phyloP scores from a whole-genome alignment of 30 jellyfish, hydroid and myxozoan genomes.

The Rhopilema esculentum region DNA sequence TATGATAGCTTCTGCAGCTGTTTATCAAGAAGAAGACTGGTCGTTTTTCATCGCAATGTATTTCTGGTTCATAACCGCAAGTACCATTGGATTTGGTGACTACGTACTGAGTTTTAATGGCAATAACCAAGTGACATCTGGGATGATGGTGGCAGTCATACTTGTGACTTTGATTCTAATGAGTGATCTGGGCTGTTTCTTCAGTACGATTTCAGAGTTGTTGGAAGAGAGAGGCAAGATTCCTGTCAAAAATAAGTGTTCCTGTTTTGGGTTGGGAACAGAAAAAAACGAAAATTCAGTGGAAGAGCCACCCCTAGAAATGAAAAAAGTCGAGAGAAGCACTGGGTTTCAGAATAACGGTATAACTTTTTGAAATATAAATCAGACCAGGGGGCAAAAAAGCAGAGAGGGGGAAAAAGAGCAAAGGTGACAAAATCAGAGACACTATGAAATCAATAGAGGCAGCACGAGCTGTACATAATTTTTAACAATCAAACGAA shows the following conservation, averaged over 20 bases:
- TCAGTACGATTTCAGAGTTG: conserved; percentile 44
- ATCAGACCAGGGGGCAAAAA: background rate
- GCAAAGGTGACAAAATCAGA: too few species aligned
- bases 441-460: too few species aligned
- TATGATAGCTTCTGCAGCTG: conserved; percentile 12
- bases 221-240: conserved; percentile 26
- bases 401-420: too few species aligned
- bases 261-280: background rate
- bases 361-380: background rate
- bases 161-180: conserved; percentile 17
- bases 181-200: conserved; percentile 57
- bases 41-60: conserved; percentile 30
- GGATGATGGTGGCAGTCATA: background rate
- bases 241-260: background rate
- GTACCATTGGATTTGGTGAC: conserved; percentile 74
- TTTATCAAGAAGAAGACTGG: conserved; percentile 21
- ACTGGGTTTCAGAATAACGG: background rate
- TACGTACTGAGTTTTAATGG: conserved; percentile 53
- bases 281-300: background rate
- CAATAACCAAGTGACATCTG: conserved; percentile 15
- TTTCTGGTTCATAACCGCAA: conserved; percentile 69
- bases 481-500: too few species aligned
- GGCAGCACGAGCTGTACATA: too few species aligned
- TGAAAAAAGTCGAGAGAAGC: background rate
- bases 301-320: background rate